phyloP scores from a whole-genome alignment of 2,797 vertebrate genomes.

The Poecilia gillii region DNA sequence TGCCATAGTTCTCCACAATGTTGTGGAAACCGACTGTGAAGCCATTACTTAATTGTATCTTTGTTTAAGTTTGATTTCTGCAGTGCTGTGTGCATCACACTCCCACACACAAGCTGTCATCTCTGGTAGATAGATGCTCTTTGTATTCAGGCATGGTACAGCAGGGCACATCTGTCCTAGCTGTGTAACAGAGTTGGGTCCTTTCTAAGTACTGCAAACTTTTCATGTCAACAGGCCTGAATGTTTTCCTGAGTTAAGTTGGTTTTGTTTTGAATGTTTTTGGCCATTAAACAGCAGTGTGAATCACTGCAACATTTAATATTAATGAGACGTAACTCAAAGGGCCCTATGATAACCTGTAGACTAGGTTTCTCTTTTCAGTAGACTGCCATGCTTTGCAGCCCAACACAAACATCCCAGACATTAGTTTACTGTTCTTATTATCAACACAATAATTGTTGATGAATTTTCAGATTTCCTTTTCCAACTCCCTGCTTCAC shows the following conservation, averaged over 20 bases:
- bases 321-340: not conserved
- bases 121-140: constrained; percentile 64
- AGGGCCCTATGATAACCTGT: not conserved
- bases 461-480: not conserved
- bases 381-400: not conserved
- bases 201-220: constrained; percentile 26
- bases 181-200: constrained; percentile 42
- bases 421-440: not conserved
- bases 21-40: constrained; percentile 15
- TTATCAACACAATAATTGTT: not conserved
- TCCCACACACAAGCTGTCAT: constrained; percentile 54
- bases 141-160: constrained; percentile 71
- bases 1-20: constrained; percentile 15
- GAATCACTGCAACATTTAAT: not conserved
- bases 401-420: not conserved
- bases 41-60: constrained; percentile 19
- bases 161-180: constrained; percentile 70
- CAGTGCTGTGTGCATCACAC: constrained; percentile 23
- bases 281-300: not conserved
- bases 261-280: constrained; percentile 11
- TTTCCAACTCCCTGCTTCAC: not conserved
- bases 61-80: constrained; percentile 30
- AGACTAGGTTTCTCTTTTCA: not conserved
- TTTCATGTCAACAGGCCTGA: constrained; percentile 13
- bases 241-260: not conserved